Conservation (phyloP, 2,888 invertebrate genomes). For the Tetropium fuscum region DNA sequence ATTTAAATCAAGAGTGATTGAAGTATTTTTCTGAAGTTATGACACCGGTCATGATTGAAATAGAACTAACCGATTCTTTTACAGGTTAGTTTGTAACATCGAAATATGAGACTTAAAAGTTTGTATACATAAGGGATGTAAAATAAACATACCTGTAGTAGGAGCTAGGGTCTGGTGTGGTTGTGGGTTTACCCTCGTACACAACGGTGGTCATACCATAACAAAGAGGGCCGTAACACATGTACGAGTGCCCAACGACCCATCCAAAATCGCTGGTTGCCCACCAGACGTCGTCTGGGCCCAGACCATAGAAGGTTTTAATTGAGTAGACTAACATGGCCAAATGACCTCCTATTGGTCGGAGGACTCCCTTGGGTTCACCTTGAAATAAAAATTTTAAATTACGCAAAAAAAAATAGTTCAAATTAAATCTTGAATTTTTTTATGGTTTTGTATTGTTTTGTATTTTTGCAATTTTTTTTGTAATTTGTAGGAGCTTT, state of each 20-base stretch:
- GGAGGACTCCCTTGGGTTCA: constrained; percentile 83
- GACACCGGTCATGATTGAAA: no score
- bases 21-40: no score
- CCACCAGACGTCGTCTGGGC: constrained; percentile 89
- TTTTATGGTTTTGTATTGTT: no score
- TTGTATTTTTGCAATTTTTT: no score
- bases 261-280: constrained; percentile 90
- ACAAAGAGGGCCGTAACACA: constrained; percentile 90
- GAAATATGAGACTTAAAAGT: no score
- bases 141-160: constrained; percentile 88
- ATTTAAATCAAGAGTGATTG: no score
- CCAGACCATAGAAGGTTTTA: constrained; percentile 83
- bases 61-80: no score
- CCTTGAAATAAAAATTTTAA: constrained; percentile 66
- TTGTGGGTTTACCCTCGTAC: constrained; percentile 95
- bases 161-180: constrained; percentile 92
- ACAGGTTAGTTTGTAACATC: no score
- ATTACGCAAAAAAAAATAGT: no score
- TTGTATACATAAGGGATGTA: no score
- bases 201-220: constrained; percentile 85
- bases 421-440: no score
- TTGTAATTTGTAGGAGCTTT: no score
- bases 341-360: constrained; percentile 91
- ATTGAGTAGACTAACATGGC: constrained; percentile 89
- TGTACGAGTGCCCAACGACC: constrained; percentile 96